Percentiles rank a stretch among this genome's conserved stretches.
Evolutionary conservation across 2,113 vertebrate species (phyloP).

Genomic region (Charina bottae): DNA sequence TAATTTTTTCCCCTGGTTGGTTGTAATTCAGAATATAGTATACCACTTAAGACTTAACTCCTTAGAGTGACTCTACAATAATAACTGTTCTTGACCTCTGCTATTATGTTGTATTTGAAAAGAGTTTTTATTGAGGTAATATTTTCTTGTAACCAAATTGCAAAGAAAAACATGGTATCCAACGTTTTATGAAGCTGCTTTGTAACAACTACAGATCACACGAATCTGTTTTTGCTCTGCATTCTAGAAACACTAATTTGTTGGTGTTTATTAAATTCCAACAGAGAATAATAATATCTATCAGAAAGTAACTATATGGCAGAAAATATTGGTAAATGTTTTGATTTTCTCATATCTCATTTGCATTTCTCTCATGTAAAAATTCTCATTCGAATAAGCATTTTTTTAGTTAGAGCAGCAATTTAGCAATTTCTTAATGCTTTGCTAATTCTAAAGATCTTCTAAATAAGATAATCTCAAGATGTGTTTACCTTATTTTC

Average conservation of each 20-base stretch:
- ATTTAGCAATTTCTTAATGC: constrained; percentile 29
- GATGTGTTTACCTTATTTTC: too few species aligned
- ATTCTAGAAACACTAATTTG: constrained; percentile 44
- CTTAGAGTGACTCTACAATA: neutral
- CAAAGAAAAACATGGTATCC: constrained; percentile 18
- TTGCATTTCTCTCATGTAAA: constrained; percentile 48
- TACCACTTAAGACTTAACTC: neutral
- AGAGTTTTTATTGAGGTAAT: constrained; percentile 21
- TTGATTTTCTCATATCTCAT: constrained; percentile 34
- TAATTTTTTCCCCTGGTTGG: neutral
- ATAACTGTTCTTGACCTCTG: neutral
- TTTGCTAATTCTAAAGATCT: constrained; percentile 34
- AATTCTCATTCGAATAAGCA: constrained; percentile 50
- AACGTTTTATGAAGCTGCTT: constrained; percentile 21
- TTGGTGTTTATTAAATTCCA: constrained; percentile 54
- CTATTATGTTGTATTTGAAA: constrained; percentile 22
- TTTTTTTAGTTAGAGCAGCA: constrained; percentile 33
- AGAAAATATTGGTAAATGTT: constrained; percentile 41
- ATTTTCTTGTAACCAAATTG: constrained; percentile 4
- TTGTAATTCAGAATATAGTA: neutral
- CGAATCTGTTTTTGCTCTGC: constrained; percentile 32
- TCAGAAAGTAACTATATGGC: constrained; percentile 43
- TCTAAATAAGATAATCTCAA: constrained; percentile 4
- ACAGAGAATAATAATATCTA: constrained; percentile 48
- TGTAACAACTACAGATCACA: constrained; percentile 27